Conservation (phyloP, 2,888 invertebrate species). For the Ormia ochracea region DNA sequence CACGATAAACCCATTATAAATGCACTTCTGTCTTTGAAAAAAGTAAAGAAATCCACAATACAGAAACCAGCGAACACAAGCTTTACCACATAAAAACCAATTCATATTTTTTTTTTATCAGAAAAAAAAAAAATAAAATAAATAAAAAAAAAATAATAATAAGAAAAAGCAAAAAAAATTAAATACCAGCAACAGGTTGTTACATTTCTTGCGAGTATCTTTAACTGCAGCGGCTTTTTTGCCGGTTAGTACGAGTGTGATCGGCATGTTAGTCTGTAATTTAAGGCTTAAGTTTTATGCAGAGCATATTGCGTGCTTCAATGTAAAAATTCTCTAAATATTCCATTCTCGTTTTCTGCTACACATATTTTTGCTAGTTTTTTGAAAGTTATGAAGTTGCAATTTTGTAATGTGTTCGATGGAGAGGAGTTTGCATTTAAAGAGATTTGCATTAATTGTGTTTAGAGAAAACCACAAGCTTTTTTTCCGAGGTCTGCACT, state of each 20-base stretch:
- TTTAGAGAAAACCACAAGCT: neutral
- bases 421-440: neutral
- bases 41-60: slow-evolving; percentile 1
- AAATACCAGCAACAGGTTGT: slow-evolving; percentile 31
- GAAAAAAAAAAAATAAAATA: neutral
- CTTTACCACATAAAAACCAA: slow-evolving; percentile 38
- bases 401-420: slow-evolving; percentile 1
- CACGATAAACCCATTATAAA: slow-evolving; percentile 74
- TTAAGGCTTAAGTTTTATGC: slow-evolving; percentile 46
- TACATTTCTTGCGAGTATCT: neutral
- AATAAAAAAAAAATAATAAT: too few species aligned
- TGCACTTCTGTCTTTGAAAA: slow-evolving; percentile 66
- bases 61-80: slow-evolving; percentile 34
- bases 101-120: slow-evolving; percentile 52
- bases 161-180: neutral
- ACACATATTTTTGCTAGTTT: slow-evolving; percentile 5
- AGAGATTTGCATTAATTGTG: neutral
- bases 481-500: too few species aligned
- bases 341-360: slow-evolving; percentile 30
- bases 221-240: neutral
- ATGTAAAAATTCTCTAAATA: slow-evolving; percentile 40
- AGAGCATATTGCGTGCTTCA: slow-evolving; percentile 49
- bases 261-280: slow-evolving; percentile 33
- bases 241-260: neutral
- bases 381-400: slow-evolving; percentile 57